Evolutionary conservation across 1,140 invertebrate genomes (phyloP).

Genomic region (Maconellicoccus hirsutus): DNA sequence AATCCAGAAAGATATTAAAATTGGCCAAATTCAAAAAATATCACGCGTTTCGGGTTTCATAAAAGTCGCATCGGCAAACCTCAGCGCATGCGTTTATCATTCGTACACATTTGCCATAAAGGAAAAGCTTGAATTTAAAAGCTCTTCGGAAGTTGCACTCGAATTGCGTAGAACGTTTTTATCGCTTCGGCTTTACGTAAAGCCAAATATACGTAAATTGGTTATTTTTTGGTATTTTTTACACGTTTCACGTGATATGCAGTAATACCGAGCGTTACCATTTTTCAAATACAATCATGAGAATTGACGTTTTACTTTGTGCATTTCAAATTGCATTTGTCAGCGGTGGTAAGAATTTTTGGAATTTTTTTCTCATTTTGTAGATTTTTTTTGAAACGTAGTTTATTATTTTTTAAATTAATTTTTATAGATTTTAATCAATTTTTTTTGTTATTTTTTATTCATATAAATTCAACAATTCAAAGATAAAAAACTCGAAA

Average conservation of each 20-base stretch:
- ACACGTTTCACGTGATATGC: not conserved
- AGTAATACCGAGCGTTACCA: not conserved
- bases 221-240: not conserved
- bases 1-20: not conserved
- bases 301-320: not conserved
- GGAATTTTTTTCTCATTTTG: no score
- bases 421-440: not conserved
- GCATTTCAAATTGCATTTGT: not conserved
- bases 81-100: not conserved
- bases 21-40: slow-evolving; percentile 4
- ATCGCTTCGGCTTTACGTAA: not conserved
- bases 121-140: not conserved
- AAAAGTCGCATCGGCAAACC: not conserved
- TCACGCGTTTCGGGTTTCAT: not conserved
- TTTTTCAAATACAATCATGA: not conserved
- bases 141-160: not conserved
- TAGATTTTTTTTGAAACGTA: not conserved
- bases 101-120: not conserved
- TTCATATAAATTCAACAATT: no score
- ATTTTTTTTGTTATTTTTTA: not conserved
- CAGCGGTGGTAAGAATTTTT: not conserved
- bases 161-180: not conserved
- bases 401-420: not conserved
- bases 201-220: not conserved
- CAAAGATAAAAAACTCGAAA: no score